Evolutionary conservation across 2,113 vertebrate species (phyloP).

Genomic region (Tichodroma muraria): DNA sequence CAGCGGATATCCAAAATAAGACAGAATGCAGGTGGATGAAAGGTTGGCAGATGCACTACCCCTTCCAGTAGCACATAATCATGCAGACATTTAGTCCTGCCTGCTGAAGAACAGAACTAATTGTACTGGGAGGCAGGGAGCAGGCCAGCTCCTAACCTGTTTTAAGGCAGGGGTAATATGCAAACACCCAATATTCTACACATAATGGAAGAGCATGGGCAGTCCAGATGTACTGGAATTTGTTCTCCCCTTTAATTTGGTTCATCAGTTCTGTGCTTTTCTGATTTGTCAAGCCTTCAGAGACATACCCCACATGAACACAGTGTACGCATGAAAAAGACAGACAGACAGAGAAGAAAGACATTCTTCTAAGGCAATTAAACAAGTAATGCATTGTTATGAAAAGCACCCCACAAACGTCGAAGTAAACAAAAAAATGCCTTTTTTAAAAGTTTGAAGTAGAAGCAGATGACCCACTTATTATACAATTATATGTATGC

Average conservation of each 20-base stretch:
- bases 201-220: neutral
- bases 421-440: neutral
- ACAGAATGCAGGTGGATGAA: neutral
- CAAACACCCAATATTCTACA: neutral
- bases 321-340: neutral
- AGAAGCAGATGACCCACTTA: neutral
- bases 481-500: neutral
- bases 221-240: neutral
- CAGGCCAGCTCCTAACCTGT: neutral
- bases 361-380: neutral
- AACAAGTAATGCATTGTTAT: neutral
- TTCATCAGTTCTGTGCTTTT: neutral
- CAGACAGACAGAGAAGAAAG: neutral
- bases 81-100: neutral
- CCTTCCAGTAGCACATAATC: neutral
- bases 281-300: neutral
- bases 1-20: neutral
- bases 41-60: neutral
- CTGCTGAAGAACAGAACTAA: neutral
- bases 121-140: neutral
- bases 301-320: neutral
- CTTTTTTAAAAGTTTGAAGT: neutral
- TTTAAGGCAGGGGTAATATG: neutral
- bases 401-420: neutral
- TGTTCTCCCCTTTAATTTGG: neutral